Base-by-base conservation (phyloP, 2,797 vertebrate species). In the Tapirus indicus region DNA sequence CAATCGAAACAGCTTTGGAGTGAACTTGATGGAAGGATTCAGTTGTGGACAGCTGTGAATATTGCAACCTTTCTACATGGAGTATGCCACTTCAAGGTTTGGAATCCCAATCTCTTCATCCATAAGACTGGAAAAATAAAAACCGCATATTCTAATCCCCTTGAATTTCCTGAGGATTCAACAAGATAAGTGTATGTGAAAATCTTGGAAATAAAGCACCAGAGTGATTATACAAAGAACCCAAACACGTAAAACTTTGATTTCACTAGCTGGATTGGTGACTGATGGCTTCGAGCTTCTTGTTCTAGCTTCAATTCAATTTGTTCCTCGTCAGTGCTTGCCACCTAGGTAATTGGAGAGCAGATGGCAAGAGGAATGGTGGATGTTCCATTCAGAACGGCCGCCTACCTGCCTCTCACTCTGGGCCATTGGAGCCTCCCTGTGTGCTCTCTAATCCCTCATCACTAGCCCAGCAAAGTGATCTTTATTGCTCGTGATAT, bases 401-500 rank as follows among this genome's bases (percentile, higher is more conserved):
- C 88, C 0, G 8, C 60, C 78, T 93, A 93, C 86, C 74, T 97
- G 87, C 56, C 74, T 95, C 32, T 93, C 41, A 91, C 82, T 91
- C 83, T 93, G 94, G 89, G 86, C 86, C 79, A 74, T 74, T 25
- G 38, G 68, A 93, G 58, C 41, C 71, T 97, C 94, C 93, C 96
- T 68, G 60, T 64, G 47, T 94, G 71, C 62, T 95, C 49, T 83
- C 35, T 86, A 91, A 91, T 95, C 78, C 54, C 75, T 97, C 97
- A 85, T 92, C 96, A 92, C 52, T 90, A 60, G 85, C 93, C 78
- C 84, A 82, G 91, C 64, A 91, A 98, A 97, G 21, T 91, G 84
- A 96, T 97, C 88, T 95, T 98, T 98, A 97, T 94, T 97, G 97
- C 98, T 98, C 80, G 78, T 97, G 75, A 97, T 97, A 93, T 25